Base-by-base conservation (phyloP, 2,113 vertebrate genomes). In the Vicugna pacos region DNA sequence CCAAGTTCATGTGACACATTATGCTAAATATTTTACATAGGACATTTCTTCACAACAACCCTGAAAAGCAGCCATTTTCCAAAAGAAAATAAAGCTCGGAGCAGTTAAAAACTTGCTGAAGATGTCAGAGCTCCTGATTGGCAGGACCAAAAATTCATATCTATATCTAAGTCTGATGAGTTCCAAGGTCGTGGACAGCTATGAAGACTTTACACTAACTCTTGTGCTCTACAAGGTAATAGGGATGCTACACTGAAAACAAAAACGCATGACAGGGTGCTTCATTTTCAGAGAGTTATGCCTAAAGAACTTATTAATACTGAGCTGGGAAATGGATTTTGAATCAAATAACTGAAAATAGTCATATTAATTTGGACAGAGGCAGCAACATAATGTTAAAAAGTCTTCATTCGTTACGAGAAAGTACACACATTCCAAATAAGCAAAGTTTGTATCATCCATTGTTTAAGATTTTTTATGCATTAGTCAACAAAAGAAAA, bases 21-120 rank as follows among this genome's bases (percentile, higher is more conserved):
- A 54, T 50, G 46, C 35, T 91, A 77, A 77, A 73, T 16, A 94
- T 26, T 62, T 89, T 79, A 62, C 10, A 93, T 17, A 72, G 5
- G 75, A 3, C 3, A 90, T 85, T 95, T 54, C 35, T 72, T 91
- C 35, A 79, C 19, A 79, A 72, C 9, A 84, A 72, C 46, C 22
- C 13, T 87, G 6, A 91, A 82, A 91, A 90, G 35, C 65, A 89
- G n/a, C 52, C 54, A 70, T 50, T 97, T 93, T 42, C 20, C 52
- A 50, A 93, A 77, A 69, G 10, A 93, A 79, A 62, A 95, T 22
- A 58, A 80, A 84, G 11, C 20, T 90, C 38, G 38, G 12, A 56
- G 22, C 13, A 89, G 46, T 93, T 58, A 65, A 75, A 90, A 75
- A 54, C 19, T 54, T 84, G 13, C 42, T 32, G 28, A 86, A 76